phyloP scores from a whole-genome alignment of 2,888 invertebrate species.

The Spialia ferax region DNA sequence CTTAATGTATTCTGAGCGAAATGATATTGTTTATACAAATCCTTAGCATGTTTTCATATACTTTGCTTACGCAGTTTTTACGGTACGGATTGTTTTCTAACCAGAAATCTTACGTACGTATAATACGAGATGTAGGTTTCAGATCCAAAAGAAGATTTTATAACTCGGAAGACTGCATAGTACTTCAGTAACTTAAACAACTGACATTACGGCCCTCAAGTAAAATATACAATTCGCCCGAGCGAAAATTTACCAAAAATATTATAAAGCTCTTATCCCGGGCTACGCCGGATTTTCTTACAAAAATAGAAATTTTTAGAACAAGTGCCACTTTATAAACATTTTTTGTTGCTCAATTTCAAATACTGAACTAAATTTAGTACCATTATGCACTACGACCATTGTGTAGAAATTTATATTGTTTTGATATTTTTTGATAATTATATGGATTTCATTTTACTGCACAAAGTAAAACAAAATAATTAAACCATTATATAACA shows the following conservation, averaged over 20 bases:
- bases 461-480: too few species aligned
- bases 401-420: too few species aligned
- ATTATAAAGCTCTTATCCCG: background rate
- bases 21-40: background rate
- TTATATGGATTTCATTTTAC: too few species aligned
- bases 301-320: background rate
- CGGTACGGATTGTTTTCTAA: background rate
- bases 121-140: too few species aligned
- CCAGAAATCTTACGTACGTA: too few species aligned
- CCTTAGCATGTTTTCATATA: background rate
- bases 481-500: too few species aligned
- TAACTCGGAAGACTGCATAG: background rate
- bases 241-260: constrained; percentile 43
- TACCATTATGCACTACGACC: too few species aligned
- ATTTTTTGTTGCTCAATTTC: too few species aligned
- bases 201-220: constrained; percentile 39
- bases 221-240: constrained; percentile 56
- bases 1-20: background rate
- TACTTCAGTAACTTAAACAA: background rate
- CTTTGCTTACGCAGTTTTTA: constrained; percentile 11
- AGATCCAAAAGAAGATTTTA: background rate
- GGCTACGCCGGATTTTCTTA: background rate
- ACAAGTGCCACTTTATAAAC: background rate
- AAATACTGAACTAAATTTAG: too few species aligned
- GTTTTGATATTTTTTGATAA: too few species aligned